These are phyloP conservation scores for Paedocypris micromegethes DNA, from an alignment of 2,797 vertebrate species.

Conservation along the genomic window DNA sequence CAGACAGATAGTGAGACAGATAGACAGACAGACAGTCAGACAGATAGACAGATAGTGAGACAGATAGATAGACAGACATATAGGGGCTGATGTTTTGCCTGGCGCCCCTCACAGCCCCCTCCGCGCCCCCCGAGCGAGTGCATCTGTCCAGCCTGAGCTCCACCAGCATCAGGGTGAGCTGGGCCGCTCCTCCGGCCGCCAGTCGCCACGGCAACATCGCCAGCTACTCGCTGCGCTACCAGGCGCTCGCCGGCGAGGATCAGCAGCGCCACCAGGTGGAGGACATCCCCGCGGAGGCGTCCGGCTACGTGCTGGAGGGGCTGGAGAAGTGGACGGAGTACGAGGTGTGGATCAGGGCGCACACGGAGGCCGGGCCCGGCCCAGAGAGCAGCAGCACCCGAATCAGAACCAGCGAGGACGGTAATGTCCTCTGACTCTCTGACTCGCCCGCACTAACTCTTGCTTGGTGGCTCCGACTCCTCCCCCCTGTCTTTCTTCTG, in stretches of 20 bases:
- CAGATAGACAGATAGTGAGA: background rate
- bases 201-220: slow-evolving; percentile 94
- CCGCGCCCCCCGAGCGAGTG: slow-evolving; percentile 95
- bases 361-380: slow-evolving; percentile 94
- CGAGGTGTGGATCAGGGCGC: slow-evolving; percentile 96
- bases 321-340: slow-evolving; percentile 99
- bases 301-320: slow-evolving; percentile 85
- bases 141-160: slow-evolving; percentile 88
- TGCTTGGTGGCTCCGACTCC: background rate
- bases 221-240: slow-evolving; percentile 94
- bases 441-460: slow-evolving; percentile 19
- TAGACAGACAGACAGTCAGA: background rate
- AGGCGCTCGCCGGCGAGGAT: slow-evolving; percentile 88
- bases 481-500: slow-evolving; percentile 7
- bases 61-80: no score
- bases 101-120: slow-evolving; percentile 80
- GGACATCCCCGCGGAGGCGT: slow-evolving; percentile 80
- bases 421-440: slow-evolving; percentile 62
- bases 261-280: slow-evolving; percentile 81
- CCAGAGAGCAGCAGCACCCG: slow-evolving; percentile 86
- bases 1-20: background rate
- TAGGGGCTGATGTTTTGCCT: slow-evolving; percentile 46
- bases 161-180: slow-evolving; percentile 98
- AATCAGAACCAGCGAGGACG: slow-evolving; percentile 93
- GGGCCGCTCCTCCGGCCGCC: slow-evolving; percentile 90